Conservation (phyloP, 2,888 invertebrate genomes). For the Thymelicus acteon region DNA sequence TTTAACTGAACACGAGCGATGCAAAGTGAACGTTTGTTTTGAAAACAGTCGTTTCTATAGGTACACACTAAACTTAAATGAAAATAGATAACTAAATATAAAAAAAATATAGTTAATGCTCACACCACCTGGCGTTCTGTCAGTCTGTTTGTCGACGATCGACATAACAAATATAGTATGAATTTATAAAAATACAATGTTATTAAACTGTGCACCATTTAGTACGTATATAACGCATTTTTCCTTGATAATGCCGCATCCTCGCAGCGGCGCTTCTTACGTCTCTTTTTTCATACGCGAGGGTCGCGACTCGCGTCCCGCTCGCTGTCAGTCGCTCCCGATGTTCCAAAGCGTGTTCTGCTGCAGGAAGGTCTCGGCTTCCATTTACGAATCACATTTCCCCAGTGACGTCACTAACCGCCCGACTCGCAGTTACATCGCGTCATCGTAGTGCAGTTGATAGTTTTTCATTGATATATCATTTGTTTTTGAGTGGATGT, state of each 20-base stretch:
- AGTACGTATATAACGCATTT: neutral
- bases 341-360: slow-evolving; percentile 80
- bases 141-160: too few species aligned
- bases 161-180: too few species aligned
- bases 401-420: slow-evolving; percentile 21
- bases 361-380: slow-evolving; percentile 74
- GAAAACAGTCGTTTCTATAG: too few species aligned
- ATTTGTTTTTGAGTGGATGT: slow-evolving; percentile 29
- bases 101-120: too few species aligned
- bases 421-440: neutral
- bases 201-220: too few species aligned
- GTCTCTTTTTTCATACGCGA: slow-evolving; percentile 35
- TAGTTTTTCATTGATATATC: slow-evolving; percentile 4
- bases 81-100: too few species aligned
- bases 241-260: slow-evolving; percentile 53
- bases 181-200: too few species aligned
- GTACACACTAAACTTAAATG: too few species aligned
- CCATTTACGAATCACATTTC: neutral
- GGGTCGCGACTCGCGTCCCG: slow-evolving; percentile 31
- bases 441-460: neutral
- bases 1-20: too few species aligned
- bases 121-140: too few species aligned
- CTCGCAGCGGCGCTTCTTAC: slow-evolving; percentile 37
- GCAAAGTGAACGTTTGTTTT: too few species aligned
- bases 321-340: slow-evolving; percentile 64